Conservation (phyloP, 2,113 vertebrate genomes). For the Protomyctophum bolini region DNA sequence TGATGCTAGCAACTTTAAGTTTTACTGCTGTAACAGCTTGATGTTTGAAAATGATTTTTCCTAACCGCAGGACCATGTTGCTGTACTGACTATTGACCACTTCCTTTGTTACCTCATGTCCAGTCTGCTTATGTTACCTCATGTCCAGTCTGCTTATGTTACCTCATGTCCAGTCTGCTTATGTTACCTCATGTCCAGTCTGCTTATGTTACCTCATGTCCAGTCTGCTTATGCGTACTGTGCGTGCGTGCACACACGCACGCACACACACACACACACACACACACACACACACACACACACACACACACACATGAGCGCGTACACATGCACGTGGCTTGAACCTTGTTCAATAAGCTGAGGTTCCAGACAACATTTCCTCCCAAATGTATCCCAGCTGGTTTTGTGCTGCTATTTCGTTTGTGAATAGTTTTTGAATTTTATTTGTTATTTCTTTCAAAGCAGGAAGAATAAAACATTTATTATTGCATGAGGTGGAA, state of each 20-base stretch:
- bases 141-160: background rate
- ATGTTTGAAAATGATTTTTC: conserved; percentile 1
- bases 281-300: conserved; percentile 12
- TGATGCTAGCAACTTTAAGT: conserved; percentile 35
- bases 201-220: background rate
- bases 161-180: background rate
- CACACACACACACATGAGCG: background rate
- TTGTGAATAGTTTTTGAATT: conserved; percentile 13
- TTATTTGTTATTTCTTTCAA: conserved; percentile 9
- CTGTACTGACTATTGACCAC: conserved; percentile 9
- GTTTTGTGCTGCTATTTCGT: conserved; percentile 4
- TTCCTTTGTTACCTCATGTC: background rate
- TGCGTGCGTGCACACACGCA: background rate
- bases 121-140: conserved; percentile 3
- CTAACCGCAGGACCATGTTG: conserved; percentile 21
- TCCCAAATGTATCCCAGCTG: conserved; percentile 38
- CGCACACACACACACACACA: background rate
- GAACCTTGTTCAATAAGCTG: conserved; percentile 12
- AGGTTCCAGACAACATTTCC: conserved; percentile 39
- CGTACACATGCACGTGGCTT: background rate
- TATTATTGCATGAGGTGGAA: background rate
- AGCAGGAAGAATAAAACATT: background rate
- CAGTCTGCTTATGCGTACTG: background rate
- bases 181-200: background rate
- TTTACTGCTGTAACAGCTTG: conserved; percentile 25